Base-by-base conservation (phyloP, 2,797 vertebrate species). In the Pelobates cultripes region DNA sequence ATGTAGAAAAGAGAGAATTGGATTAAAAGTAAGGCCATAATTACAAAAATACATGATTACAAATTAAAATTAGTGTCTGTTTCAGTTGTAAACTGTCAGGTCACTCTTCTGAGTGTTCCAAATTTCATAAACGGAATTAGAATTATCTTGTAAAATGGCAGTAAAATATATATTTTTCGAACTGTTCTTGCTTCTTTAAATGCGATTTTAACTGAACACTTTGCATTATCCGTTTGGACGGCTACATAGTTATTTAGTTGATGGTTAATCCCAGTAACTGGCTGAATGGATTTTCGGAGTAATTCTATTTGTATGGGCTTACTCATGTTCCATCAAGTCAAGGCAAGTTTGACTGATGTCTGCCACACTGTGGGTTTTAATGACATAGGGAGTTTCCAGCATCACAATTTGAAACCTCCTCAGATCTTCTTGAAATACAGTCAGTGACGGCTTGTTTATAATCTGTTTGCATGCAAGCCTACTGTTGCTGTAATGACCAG, bases 241-340 rank as follows among this genome's bases (percentile, higher is more conserved):
- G 57, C 14, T 4, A 60, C 8, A 60, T 15, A 4, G 47, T 72
- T 47, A 77, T 61, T 45, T 42, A 77, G 69, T 67, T 14, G 43
- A 72, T 69, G 67, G 51, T 43, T 72, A 43, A 83, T 60, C 45
- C 60, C 42, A 42, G 72, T 17, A 55, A 14, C 72, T 43, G 5
- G 41, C 7, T 43, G 43, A 15, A 43, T 43, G 12, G 4, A 45
- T 70, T 44, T 12, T 45, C 9, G 14, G 57, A 53, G 53, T 73
- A 60, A 45, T 61, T 71, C 75, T 47, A 43, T 17, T 12, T 14
- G 55, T 57, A 28, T 10, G 47, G 47, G 53, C 43, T 47, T 76
- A 72, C 77, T 84, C 73, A 63, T 61, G 68, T 84, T 80, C 73
- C 45, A 10, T 84, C 82, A 64, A 57, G 82, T 84, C 77, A 47